phyloP scores from a whole-genome alignment of 1,140 invertebrate genomes.

The Drosophila mauritiana region DNA sequence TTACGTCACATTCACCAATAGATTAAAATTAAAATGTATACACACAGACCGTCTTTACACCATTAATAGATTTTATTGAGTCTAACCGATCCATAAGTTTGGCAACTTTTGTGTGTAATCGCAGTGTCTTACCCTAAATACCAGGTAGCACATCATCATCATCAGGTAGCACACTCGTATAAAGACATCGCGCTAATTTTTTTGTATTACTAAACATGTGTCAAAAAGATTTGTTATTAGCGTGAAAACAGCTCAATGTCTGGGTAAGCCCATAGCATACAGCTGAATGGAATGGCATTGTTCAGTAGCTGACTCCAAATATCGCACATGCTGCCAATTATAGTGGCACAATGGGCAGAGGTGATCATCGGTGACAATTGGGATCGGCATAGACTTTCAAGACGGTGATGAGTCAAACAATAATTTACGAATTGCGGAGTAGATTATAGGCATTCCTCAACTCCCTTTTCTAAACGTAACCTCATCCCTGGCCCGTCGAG shows the following conservation, averaged over 20 bases:
- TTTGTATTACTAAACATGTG: constrained; percentile 5
- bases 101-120: too few species aligned
- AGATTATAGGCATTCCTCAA: constrained; percentile 3
- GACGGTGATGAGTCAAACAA: constrained; percentile 22
- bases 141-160: too few species aligned
- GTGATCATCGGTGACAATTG: constrained; percentile 36
- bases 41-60: background rate
- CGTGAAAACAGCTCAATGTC: constrained; percentile 46
- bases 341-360: constrained; percentile 40
- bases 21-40: background rate
- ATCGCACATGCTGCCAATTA: constrained; percentile 61
- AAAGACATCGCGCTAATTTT: background rate
- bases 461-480: constrained; percentile 9
- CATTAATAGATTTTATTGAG: too few species aligned
- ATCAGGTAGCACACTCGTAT: background rate
- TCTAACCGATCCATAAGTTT: too few species aligned
- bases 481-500: constrained; percentile 34
- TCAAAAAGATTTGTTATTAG: constrained; percentile 36
- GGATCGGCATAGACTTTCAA: constrained; percentile 32
- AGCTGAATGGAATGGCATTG: constrained; percentile 15
- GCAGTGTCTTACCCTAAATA: too few species aligned
- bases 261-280: background rate
- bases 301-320: constrained; percentile 20
- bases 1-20: background rate
- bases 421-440: constrained; percentile 11